Percentiles rank a stretch among this genome's conserved stretches.
Evolutionary conservation across 2,113 vertebrate species (phyloP).

Genomic region (Condylura cristata): DNA sequence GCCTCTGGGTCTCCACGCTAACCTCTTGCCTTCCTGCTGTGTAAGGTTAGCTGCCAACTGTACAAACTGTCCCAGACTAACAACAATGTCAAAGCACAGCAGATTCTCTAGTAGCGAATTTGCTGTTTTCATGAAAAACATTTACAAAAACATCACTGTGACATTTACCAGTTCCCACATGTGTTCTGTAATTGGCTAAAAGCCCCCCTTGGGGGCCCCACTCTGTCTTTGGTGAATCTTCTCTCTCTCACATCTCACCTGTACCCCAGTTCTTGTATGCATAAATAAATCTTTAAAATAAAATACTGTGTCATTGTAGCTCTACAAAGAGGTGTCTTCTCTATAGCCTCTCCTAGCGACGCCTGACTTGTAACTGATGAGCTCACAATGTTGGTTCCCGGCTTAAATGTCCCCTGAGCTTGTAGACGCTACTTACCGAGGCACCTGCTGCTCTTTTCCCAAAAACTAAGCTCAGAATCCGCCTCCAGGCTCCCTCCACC

Average conservation of each 20-base stretch:
- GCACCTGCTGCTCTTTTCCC: not conserved
- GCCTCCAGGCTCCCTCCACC: not conserved
- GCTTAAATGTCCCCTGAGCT: not conserved
- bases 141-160: not conserved
- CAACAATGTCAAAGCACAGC: not conserved
- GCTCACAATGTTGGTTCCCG: not conserved
- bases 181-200: not conserved
- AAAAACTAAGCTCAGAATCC: not conserved
- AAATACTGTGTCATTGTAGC: too few relatives aligned
- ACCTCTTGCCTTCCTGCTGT: not conserved
- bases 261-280: too few relatives aligned
- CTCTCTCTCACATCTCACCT: too few relatives aligned
- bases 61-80: not conserved
- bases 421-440: not conserved
- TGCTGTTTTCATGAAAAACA: not conserved
- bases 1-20: not conserved
- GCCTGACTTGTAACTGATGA: not conserved
- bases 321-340: not conserved
- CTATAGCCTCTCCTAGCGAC: not conserved
- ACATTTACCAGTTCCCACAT: not conserved
- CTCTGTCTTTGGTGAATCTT: too few relatives aligned
- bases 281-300: too few relatives aligned
- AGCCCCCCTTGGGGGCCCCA: too few relatives aligned
- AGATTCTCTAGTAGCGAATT: not conserved
- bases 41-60: not conserved